Evolutionary conservation across 2,888 invertebrate species (phyloP), one percentile per base, ranked within the genome.

Genomic region (Cephonodes hylas): DNA sequence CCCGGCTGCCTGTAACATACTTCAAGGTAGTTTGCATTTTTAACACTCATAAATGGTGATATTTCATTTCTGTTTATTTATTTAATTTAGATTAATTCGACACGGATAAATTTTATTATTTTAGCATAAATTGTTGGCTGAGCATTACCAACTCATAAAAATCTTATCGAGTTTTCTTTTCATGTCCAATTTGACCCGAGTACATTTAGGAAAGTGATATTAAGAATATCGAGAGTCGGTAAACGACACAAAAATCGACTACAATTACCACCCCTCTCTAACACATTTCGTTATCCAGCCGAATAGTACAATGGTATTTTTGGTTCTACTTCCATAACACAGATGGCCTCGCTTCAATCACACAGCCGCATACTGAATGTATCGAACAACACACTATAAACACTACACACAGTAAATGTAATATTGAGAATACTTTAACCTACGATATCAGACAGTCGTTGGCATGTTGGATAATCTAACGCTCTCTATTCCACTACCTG

Each of bases 401-500:
- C 70, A 74, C 74, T 69, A 80, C 73, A 78, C 65, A 71, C 68
- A 74, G 48, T 74, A 69, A 18, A 31, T 53, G 31, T 77, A 73
- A 71, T 76, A 64, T 66, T 75, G 74, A 77, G 73, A 77, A 76
- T 72, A 75, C 67, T 60, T 69, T 74, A 75, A 62, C 59, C 79
- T 81, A 82, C 74, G 27, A 42, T 81, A 80, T 80, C 53, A 74
- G 70, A 80, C 80, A 82, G 78, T 81, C 79, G 72, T 79, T 78
- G 78, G 71, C 75, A 63, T 69, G 71, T 63, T 58, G 68, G 65
- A 66, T 48, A 31, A 38, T 5, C 68, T 65, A 70, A 66, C 66
- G 58, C 69, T 72, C 65, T 66, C 65, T 70, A 71, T 46, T 64
- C 57, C 62, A 68, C 25, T 61, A 63, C 68, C 67, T 68, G 66